These are phyloP conservation scores for Acipenser transmontanus DNA, from an alignment of 2,797 vertebrate genomes.

Conservation along the genomic window DNA sequence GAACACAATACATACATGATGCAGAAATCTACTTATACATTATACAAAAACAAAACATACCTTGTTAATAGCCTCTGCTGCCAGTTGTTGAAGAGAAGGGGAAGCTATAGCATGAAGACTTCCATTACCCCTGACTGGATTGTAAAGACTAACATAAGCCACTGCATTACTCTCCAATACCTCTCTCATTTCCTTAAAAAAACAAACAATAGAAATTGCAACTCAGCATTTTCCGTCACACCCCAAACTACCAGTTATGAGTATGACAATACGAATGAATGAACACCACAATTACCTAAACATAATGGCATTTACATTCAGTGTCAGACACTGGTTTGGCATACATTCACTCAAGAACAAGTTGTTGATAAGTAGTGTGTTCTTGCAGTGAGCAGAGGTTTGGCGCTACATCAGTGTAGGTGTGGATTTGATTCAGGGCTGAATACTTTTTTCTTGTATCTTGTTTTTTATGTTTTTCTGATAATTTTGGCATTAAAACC, in stretches of 20 bases:
- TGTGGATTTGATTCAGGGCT: no score
- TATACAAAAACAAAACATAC: slow-evolving; percentile 17
- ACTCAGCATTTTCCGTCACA: background rate
- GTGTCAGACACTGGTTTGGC: no score
- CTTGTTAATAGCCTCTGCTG: slow-evolving; percentile 65
- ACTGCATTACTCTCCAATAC: slow-evolving; percentile 77
- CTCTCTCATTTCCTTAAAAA: slow-evolving; percentile 71
- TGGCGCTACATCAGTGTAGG: no score
- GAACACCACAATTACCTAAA: no score
- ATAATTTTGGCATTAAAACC: no score
- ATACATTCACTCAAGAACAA: no score
- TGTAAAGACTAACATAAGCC: slow-evolving; percentile 79
- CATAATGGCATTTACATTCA: no score
- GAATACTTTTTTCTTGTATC: no score
- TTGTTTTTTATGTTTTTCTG: no score
- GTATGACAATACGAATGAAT: no score
- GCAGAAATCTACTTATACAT: background rate
- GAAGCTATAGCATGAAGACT: slow-evolving; percentile 70
- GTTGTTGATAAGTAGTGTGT: no score
- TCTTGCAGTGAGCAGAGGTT: no score
- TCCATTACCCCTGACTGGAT: slow-evolving; percentile 67
- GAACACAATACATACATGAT: background rate
- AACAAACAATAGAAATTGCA: slow-evolving; percentile 20
- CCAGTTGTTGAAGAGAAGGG: slow-evolving; percentile 79
- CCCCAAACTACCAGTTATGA: background rate